Evolutionary conservation across 2,797 vertebrate genomes (phyloP).

Genomic region (Emydoidea blandingii): DNA sequence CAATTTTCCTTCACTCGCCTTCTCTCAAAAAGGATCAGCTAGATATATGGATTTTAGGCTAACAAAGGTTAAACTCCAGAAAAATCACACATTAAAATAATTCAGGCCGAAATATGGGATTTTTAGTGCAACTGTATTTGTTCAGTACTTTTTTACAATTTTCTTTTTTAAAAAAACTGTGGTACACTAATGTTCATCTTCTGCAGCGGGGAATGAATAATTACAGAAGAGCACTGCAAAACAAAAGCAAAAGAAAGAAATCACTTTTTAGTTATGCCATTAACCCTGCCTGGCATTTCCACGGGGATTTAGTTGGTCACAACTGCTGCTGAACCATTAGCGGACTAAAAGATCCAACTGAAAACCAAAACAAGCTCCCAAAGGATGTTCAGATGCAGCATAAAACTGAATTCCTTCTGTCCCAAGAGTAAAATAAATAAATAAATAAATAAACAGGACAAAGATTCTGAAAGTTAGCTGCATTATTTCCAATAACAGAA

Average conservation of each 20-base stretch:
- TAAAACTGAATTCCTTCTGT: background rate
- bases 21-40: background rate
- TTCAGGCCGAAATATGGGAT: background rate
- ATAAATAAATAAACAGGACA: background rate
- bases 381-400: background rate
- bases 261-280: background rate
- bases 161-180: background rate
- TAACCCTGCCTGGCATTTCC: background rate
- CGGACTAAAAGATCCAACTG: background rate
- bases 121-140: background rate
- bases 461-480: background rate
- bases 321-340: background rate
- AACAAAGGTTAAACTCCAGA: background rate
- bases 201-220: background rate
- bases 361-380: background rate
- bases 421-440: no score
- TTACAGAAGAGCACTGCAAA: background rate
- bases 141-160: background rate
- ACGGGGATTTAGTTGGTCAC: background rate
- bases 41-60: background rate
- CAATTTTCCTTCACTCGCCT: background rate
- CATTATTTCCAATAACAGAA: background rate
- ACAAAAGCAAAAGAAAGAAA: background rate
- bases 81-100: background rate
- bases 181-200: background rate